A percentile compares a stretch with the other conserved stretches of the same genome.
Evolutionary conservation across 1,140 invertebrate genomes (phyloP).

Genomic region (Agrilus planipennis): DNA sequence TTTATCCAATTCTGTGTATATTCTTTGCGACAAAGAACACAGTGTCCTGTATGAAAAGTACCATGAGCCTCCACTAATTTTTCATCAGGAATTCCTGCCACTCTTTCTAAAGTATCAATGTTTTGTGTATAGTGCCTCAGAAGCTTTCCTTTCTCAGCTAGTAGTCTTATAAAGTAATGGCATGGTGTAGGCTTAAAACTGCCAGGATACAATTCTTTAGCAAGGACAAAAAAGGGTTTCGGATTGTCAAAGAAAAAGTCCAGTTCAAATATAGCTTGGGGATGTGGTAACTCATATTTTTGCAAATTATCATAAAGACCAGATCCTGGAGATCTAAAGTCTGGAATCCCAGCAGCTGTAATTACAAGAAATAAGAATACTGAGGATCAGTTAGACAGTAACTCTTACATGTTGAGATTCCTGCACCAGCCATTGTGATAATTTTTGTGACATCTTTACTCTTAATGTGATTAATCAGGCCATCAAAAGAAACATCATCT

Average conservation of each 20-base stretch:
- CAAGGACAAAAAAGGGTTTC: constrained; percentile 74
- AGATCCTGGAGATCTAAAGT: constrained; percentile 81
- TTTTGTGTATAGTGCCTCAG: constrained; percentile 85
- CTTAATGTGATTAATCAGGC: constrained; percentile 59
- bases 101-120: constrained; percentile 84
- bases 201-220: constrained; percentile 76
- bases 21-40: constrained; percentile 60
- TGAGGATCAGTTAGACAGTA: neutral
- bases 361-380: constrained; percentile 13
- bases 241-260: constrained; percentile 71
- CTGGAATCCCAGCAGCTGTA: constrained; percentile 87
- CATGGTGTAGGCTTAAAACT: constrained; percentile 67
- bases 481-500: constrained; percentile 49
- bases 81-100: constrained; percentile 73
- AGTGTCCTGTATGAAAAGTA: constrained; percentile 81
- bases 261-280: constrained; percentile 93
- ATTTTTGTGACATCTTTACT: constrained; percentile 71
- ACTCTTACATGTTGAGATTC: constrained; percentile 84
- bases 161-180: constrained; percentile 73
- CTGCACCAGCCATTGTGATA: constrained; percentile 86
- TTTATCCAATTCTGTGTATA: constrained; percentile 69
- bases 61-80: constrained; percentile 91
- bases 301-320: constrained; percentile 87
- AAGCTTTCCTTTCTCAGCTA: constrained; percentile 68
- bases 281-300: constrained; percentile 85